A percentile compares a stretch with the other conserved stretches of the same genome.
Evolutionary conservation across 2,113 vertebrate genomes (phyloP).

Genomic region (Lepus timidus): DNA sequence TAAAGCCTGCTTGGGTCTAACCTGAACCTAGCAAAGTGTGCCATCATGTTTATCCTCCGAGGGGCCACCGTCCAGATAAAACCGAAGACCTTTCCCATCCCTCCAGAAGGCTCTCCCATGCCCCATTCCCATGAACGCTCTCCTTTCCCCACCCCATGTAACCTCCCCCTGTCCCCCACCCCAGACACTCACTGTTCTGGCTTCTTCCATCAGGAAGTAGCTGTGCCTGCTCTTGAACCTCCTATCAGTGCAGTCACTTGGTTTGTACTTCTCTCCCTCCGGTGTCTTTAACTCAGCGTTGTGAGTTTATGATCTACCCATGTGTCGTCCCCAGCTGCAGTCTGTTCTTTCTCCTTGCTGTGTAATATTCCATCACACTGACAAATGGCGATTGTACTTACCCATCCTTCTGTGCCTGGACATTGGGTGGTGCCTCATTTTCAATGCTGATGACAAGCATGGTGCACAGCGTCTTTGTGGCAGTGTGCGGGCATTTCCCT

Average conservation of each 20-base stretch:
- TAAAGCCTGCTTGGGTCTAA: background rate
- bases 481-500: background rate
- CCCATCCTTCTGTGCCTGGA: background rate
- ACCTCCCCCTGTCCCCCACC: too few species aligned
- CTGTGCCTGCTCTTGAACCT: too few species aligned
- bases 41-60: background rate
- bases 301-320: background rate
- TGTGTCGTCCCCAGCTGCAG: rapidly evolving
- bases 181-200: too few species aligned
- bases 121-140: too few species aligned
- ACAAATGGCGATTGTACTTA: too few species aligned
- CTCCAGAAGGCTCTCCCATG: background rate
- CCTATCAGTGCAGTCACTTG: background rate
- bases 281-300: background rate
- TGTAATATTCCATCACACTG: background rate
- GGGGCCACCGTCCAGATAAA: background rate
- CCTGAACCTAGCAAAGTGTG: background rate
- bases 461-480: background rate
- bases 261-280: background rate
- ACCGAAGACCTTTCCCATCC: background rate
- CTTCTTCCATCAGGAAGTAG: too few species aligned
- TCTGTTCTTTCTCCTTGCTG: background rate
- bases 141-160: too few species aligned
- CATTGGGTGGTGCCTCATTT: background rate
- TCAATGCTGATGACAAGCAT: too few species aligned